Evolutionary conservation across 2,888 invertebrate genomes (phyloP), one percentile per base, ranked within the genome.

Genomic region (Elmis aenea): DNA sequence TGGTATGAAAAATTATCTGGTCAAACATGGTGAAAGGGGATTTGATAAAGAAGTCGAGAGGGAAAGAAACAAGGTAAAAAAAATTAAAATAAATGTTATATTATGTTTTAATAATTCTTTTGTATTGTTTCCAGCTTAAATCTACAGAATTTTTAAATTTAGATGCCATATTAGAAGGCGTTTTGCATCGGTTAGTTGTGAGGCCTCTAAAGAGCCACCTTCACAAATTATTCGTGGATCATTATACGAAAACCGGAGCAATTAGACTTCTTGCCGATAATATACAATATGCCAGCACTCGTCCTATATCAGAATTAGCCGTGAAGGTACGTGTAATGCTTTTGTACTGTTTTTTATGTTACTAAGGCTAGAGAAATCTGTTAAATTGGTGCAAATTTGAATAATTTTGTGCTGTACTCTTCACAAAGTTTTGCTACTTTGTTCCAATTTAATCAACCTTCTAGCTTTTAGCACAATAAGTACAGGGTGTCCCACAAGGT

Each of bases 1-100:
- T 9, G 96, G 95, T 35, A 95, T 97, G 84, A 96, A 96, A 68
- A 97, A 97, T 68, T 97, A 95, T 67, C 74, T 96, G 41, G 89
- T 95, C 16, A 94, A 94, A 59, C 92, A 94, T 57, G 95, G 95
- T 10, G 95, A 96, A 63, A 83, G 87, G 43, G 89, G 89, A 53
- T 88, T 96, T 62, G 90, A 91, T 61, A 84, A 83, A 52, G 84
- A 94, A 63, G 90, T 96, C 26, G 90, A 93, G 65, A 79, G 82
- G 55, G 90, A 91, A 64, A 73, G 89, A 46, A 75, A 78, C 34
- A 86, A 87, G 73, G 84, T 85, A 69, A 58, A 55, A 28, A 28
- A 21, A 14, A 21, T 22, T 10, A 9, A n/a, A n/a, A n/a, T n/a
- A n/a, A n/a, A n/a, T n/a, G n/a, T n/a, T n/a, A n/a, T n/a, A n/a